These are phyloP conservation scores for Oxyura jamaicensis DNA, from an alignment of 2,113 vertebrate species.

Conservation along the genomic window DNA sequence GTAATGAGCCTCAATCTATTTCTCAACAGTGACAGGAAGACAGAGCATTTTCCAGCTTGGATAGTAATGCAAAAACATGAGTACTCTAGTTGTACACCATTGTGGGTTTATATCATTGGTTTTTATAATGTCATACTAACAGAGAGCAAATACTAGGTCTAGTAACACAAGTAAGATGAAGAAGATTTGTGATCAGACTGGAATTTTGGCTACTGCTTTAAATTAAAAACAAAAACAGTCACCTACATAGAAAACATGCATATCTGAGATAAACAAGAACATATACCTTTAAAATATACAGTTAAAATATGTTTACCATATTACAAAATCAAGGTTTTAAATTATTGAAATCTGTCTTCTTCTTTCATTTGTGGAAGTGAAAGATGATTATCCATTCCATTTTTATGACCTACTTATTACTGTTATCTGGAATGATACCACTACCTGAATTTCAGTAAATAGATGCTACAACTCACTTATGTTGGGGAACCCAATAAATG, in stretches of 20 bases:
- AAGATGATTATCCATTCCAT: background rate
- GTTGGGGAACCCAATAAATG: background rate
- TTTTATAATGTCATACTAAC: background rate
- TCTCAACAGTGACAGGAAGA: background rate
- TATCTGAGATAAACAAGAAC: background rate
- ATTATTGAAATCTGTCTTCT: background rate
- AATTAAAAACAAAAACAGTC: background rate
- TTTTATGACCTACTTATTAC: constrained; percentile 3
- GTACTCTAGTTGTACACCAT: background rate
- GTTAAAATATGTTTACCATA: background rate
- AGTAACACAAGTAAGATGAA: background rate
- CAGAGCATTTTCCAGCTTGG: background rate
- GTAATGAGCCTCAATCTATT: background rate
- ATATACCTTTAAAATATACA: background rate
- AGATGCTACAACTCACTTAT: constrained; percentile 13
- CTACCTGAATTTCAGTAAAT: background rate
- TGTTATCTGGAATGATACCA: background rate
- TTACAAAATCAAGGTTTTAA: background rate
- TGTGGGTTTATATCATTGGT: background rate
- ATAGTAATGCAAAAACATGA: background rate
- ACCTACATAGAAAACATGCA: background rate
- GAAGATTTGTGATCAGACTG: background rate
- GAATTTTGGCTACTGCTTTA: background rate
- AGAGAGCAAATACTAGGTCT: background rate
- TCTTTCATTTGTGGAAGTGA: background rate